phyloP scores from a whole-genome alignment of 2,888 invertebrate species.

The Acanthacorydalis orientalis region DNA sequence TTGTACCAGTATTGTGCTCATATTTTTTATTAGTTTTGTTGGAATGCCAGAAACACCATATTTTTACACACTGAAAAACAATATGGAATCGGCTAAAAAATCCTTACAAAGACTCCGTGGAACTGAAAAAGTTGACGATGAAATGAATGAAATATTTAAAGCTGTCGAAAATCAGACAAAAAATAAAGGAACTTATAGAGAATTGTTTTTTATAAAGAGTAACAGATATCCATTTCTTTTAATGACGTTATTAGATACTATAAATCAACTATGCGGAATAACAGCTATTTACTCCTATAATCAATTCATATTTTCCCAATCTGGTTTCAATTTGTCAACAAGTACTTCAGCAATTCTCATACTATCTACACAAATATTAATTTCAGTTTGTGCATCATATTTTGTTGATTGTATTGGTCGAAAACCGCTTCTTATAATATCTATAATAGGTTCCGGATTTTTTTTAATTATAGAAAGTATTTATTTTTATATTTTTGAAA shows the following conservation, averaged over 20 bases:
- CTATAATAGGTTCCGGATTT: slow-evolving; percentile 7
- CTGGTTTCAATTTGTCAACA: slow-evolving; percentile 10
- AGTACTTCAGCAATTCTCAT: slow-evolving; percentile 20
- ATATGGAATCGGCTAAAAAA: background rate
- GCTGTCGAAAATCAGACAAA: slow-evolving; percentile 1
- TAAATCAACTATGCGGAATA: background rate
- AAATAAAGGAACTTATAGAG: slow-evolving; percentile 1
- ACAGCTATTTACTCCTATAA: slow-evolving; percentile 4
- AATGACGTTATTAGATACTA: background rate
- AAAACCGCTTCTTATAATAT: slow-evolving; percentile 21
- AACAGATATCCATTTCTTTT: slow-evolving; percentile 1
- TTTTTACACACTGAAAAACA: slow-evolving; percentile 8
- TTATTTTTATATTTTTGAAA: slow-evolving; percentile 3
- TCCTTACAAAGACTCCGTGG: slow-evolving; percentile 3
- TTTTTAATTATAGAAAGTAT: background rate
- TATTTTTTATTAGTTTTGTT: slow-evolving; percentile 8
- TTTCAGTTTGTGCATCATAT: slow-evolving; percentile 10
- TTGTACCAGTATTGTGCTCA: slow-evolving; percentile 8
- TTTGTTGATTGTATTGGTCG: slow-evolving; percentile 18
- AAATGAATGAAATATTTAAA: background rate
- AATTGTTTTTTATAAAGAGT: slow-evolving; percentile 2
- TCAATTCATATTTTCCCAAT: slow-evolving; percentile 12
- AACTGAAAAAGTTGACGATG: background rate
- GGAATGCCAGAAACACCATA: slow-evolving; percentile 12
- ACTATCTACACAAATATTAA: slow-evolving; percentile 20